These are phyloP conservation scores for Parauchenoglanis punctatus DNA, from an alignment of 2,797 vertebrate genomes.

Conservation along the genomic window DNA sequence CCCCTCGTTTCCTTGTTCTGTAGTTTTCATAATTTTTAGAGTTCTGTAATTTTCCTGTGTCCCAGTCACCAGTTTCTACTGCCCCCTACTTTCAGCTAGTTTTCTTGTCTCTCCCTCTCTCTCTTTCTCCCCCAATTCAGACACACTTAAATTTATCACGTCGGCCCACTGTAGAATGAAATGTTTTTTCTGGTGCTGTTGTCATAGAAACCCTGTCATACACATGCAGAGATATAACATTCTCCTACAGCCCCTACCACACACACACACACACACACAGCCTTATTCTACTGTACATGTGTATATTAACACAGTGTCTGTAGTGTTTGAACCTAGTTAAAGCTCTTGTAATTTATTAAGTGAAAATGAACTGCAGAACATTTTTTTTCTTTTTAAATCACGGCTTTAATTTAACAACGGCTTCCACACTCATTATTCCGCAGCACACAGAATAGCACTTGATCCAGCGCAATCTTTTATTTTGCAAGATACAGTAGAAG, in stretches of 20 bases:
- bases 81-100: background rate
- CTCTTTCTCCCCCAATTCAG: background rate
- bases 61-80: background rate
- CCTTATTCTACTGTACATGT: background rate
- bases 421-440: background rate
- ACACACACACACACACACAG: background rate
- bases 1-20: background rate
- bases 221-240: conserved; percentile 21
- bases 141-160: conserved; percentile 45
- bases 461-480: background rate
- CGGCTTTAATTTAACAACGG: background rate
- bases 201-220: conserved; percentile 47
- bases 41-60: background rate
- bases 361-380: background rate
- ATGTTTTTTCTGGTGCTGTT: conserved; percentile 18
- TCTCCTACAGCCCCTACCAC: background rate
- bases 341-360: background rate
- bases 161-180: conserved; percentile 29
- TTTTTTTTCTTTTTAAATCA: background rate
- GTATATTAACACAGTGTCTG: background rate
- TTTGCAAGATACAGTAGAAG: background rate
- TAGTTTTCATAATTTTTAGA: background rate
- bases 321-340: background rate
- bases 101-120: background rate
- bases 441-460: background rate